Base-by-base conservation (phyloP, 2,888 invertebrate genomes). In the Machimus rusticus region DNA sequence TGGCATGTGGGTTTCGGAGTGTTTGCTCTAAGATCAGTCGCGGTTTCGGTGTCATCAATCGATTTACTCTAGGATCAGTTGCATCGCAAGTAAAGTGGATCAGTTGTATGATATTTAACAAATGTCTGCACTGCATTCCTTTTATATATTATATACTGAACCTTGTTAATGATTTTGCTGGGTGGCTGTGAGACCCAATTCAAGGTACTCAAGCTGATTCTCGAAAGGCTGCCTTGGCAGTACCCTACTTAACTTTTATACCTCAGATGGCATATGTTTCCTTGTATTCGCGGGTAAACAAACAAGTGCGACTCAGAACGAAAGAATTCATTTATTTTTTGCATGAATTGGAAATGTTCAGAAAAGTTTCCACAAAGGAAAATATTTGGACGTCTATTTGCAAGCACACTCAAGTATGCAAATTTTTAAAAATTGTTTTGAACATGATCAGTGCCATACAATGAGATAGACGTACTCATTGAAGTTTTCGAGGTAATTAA, bases 1-100 rank as follows among this genome's bases (percentile, higher is more conserved):
- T 9, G 57, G 82, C 57, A 23, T 66, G 57, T 37, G 55, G n/a
- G 23, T 28, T 16, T 12, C 66, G 23, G 23, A 1, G 23, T 66
- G 51, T 84, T 84, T 84, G 39, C 82, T 84, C 66, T 84, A 31
- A 57, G 82, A 84, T 84, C 23, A 19, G 37, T 37, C 12, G 28
- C 37, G 37, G 82, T 19, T 43, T 84, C 43, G 66, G 84, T n/a
- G 43, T 74, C 51, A 28, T 66, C 28, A 28, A 66, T 66, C 9
- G 66, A 66, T 23, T 23, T 51, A n/a, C 23, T 66, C 9, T 66
- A 23, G 9, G 28, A 28, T 23, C 12, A 23, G 12, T 57, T 23
- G 9, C 8, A 23, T 57, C 57, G 9, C 8, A 23, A 19, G 74
- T 85, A 6, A 85, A 46, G 74, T 85, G 31, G 85, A 74, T 57